These are phyloP conservation scores for Agrochola macilenta DNA, from an alignment of 2,888 invertebrate genomes.

Conservation along the genomic window DNA sequence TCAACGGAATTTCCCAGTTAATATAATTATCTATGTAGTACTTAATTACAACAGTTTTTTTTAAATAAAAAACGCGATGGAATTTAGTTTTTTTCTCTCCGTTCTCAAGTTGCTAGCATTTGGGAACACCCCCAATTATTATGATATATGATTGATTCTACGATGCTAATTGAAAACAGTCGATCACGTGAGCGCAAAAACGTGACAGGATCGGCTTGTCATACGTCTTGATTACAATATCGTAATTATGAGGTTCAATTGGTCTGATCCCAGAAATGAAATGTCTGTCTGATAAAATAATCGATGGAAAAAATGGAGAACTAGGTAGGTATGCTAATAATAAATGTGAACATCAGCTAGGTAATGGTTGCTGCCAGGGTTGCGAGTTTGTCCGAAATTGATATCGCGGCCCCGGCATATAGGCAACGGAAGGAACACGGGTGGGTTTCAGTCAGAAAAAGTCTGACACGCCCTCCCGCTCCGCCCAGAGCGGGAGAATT, in stretches of 20 bases:
- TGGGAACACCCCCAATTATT: conserved; percentile 25
- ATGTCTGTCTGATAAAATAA: conserved; percentile 25
- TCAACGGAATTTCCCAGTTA: too few relatives aligned
- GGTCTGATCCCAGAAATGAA: conserved; percentile 48
- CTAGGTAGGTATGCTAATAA: background rate
- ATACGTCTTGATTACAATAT: conserved; percentile 44
- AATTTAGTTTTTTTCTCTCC: background rate
- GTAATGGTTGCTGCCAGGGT: too few relatives aligned
- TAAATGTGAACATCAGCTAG: conserved; percentile 4
- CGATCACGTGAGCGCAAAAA: conserved; percentile 36
- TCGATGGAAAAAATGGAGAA: conserved; percentile 1
- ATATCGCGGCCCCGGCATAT: too few relatives aligned
- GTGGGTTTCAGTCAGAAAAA: too few relatives aligned
- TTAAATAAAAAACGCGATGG: too few relatives aligned
- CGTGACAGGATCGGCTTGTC: conserved; percentile 24
- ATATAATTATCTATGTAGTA: too few relatives aligned
- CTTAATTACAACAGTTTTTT: too few relatives aligned
- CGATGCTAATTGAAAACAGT: conserved; percentile 9
- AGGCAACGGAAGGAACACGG: too few relatives aligned
- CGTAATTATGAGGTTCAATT: conserved; percentile 43
- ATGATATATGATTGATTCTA: background rate
- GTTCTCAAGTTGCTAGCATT: background rate
- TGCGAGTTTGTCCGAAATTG: too few relatives aligned
- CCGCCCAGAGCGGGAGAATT: too few relatives aligned
- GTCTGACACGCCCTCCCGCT: too few relatives aligned